phyloP scores from a whole-genome alignment of 2,797 vertebrate species.

The Fistularia tabacaria region DNA sequence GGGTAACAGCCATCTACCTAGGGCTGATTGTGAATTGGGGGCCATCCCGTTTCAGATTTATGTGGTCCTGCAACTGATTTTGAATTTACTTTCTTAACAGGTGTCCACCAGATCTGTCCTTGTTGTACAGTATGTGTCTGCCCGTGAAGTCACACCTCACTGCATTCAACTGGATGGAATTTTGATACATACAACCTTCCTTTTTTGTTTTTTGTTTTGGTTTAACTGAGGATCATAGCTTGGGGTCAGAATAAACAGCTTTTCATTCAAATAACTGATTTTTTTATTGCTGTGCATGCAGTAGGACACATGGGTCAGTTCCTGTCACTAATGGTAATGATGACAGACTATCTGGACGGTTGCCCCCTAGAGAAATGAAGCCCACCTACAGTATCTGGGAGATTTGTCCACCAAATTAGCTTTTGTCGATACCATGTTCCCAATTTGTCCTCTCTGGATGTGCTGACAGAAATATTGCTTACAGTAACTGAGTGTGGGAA shows the following conservation, averaged over 20 bases:
- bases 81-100: constrained; percentile 64
- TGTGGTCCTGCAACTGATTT: constrained; percentile 55
- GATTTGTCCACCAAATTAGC: constrained; percentile 74
- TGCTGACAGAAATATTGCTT: constrained; percentile 78
- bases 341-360: constrained; percentile 60
- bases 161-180: constrained; percentile 44
- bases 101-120: constrained; percentile 41
- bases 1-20: constrained; percentile 51
- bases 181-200: constrained; percentile 31
- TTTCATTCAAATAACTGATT: background rate
- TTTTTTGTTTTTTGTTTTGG: too few species aligned
- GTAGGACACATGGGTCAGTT: constrained; percentile 26
- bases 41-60: constrained; percentile 60
- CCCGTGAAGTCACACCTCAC: constrained; percentile 45
- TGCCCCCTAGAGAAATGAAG: constrained; percentile 61
- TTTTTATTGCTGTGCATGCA: constrained; percentile 20
- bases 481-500: constrained; percentile 74
- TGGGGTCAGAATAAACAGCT: constrained; percentile 29
- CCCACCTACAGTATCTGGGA: constrained; percentile 41
- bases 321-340: constrained; percentile 63
- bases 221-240: constrained; percentile 25
- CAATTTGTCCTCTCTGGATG: constrained; percentile 74
- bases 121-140: constrained; percentile 26
- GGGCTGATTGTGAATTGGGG: constrained; percentile 59
- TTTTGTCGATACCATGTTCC: constrained; percentile 79